Percentiles rank a stretch among this genome's conserved stretches.
These are phyloP conservation scores for Plecturocebus donacophilus DNA, from an alignment of 2,113 vertebrate species.

Conservation along the genomic window DNA sequence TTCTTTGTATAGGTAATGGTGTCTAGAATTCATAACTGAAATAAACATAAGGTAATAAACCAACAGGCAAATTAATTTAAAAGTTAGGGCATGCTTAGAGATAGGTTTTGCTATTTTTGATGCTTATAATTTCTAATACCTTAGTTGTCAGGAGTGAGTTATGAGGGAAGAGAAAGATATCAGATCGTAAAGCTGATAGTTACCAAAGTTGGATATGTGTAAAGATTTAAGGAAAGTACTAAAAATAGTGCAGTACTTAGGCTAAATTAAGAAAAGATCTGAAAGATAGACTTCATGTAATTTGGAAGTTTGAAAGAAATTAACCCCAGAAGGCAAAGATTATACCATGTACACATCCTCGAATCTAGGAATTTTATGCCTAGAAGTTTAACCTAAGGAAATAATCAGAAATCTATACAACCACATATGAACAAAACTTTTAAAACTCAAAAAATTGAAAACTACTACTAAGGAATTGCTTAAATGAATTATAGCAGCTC, in stretches of 20 bases:
- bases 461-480: no score
- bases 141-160: background rate
- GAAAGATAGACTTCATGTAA: background rate
- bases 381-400: no score
- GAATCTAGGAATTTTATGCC: no score
- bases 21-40: background rate
- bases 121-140: background rate
- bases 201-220: background rate
- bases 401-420: no score
- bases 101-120: slow-evolving; percentile 26
- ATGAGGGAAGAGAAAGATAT: background rate
- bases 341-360: no score
- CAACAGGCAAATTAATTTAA: background rate
- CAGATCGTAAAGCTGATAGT: background rate
- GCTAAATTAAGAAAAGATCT: background rate
- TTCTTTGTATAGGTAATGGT: slow-evolving; percentile 93
- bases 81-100: slow-evolving; percentile 7
- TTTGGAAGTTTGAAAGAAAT: background rate
- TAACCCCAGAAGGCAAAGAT: background rate
- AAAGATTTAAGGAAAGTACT: slow-evolving; percentile 9
- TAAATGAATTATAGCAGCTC: no score
- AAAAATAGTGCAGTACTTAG: background rate
- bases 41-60: background rate
- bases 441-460: no score
- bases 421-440: no score